Percentiles rank a stretch among this genome's conserved stretches.
These are phyloP conservation scores for Ctenicera cuprea DNA, from an alignment of 2,888 invertebrate genomes.

Conservation along the genomic window DNA sequence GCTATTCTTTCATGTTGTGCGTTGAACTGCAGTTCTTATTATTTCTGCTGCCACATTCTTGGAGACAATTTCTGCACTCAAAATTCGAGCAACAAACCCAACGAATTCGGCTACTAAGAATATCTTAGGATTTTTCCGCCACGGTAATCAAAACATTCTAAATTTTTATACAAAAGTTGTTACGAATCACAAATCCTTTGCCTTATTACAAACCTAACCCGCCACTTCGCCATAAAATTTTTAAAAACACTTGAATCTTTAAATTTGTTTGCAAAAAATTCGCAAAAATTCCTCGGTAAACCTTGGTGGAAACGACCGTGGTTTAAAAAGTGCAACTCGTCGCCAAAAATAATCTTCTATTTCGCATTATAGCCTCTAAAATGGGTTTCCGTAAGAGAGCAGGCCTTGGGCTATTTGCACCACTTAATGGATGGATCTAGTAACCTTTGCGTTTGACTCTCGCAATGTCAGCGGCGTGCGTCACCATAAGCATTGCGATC, in stretches of 20 bases:
- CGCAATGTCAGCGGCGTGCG: slow-evolving; percentile 52
- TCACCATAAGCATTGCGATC: slow-evolving; percentile 24
- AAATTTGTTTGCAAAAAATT: no score
- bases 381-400: slow-evolving; percentile 51
- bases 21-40: slow-evolving; percentile 61
- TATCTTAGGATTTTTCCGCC: slow-evolving; percentile 50
- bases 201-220: neutral
- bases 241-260: no score
- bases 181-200: no score
- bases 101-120: slow-evolving; percentile 56
- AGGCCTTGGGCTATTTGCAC: slow-evolving; percentile 58
- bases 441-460: slow-evolving; percentile 56
- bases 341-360: slow-evolving; percentile 55
- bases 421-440: slow-evolving; percentile 54
- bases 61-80: slow-evolving; percentile 54
- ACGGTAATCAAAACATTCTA: slow-evolving; percentile 31
- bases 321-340: slow-evolving; percentile 53
- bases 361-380: slow-evolving; percentile 47
- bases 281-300: neutral
- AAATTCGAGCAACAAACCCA: slow-evolving; percentile 55
- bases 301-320: slow-evolving; percentile 48
- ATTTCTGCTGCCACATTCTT: slow-evolving; percentile 60
- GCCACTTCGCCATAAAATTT: neutral
- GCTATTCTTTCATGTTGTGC: slow-evolving; percentile 59
- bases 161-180: neutral